These are phyloP conservation scores for Penaeus chinensis DNA, from an alignment of 1,140 invertebrate species.

Conservation along the genomic window DNA sequence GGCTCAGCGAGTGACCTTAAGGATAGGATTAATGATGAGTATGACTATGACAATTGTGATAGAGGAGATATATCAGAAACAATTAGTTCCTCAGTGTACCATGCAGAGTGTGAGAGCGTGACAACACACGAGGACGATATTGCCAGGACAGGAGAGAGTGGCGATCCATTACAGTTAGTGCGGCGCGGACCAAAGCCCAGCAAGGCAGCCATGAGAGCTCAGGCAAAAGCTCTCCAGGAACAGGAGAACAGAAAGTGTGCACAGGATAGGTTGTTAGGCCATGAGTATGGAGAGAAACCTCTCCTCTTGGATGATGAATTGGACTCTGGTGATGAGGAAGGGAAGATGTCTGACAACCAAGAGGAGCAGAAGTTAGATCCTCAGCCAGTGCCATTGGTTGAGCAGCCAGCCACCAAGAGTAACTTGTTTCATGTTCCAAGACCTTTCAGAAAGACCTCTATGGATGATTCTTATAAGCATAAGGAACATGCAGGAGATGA, in stretches of 20 bases:
- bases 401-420: conserved; percentile 32
- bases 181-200: conserved; percentile 53
- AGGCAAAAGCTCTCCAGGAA: conserved; percentile 67
- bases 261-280: conserved; percentile 75
- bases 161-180: conserved; percentile 43
- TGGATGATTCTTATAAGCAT: conserved; percentile 57
- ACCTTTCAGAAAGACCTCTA: conserved; percentile 61
- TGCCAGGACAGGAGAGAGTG: conserved; percentile 58
- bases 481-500: conserved; percentile 64
- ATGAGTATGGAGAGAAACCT: conserved; percentile 83
- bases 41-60: conserved; percentile 66
- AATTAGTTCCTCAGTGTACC: conserved; percentile 78
- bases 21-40: conserved; percentile 73
- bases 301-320: conserved; percentile 83
- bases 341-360: conserved; percentile 66
- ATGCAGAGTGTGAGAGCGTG: conserved; percentile 79
- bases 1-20: conserved; percentile 80
- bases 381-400: neutral
- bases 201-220: conserved; percentile 64
- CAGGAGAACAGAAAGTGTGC: conserved; percentile 58
- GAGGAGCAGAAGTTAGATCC: conserved; percentile 10
- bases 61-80: conserved; percentile 77
- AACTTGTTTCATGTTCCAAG: conserved; percentile 32
- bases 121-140: conserved; percentile 75
- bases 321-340: conserved; percentile 75